Conservation (phyloP, 2,888 invertebrate species). For the Volucella inanis region DNA sequence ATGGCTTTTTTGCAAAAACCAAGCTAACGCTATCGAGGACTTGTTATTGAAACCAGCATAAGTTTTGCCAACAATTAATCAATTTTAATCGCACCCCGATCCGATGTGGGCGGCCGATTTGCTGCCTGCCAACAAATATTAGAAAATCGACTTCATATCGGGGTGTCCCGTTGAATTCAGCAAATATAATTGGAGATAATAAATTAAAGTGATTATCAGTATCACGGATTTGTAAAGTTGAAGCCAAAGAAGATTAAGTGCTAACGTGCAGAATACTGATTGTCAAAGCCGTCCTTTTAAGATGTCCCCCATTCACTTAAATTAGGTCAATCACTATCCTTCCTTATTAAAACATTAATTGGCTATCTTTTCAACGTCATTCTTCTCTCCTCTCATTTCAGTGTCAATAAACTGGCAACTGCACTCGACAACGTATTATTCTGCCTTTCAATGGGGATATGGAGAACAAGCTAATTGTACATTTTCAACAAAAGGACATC, state of each 20-base stretch:
- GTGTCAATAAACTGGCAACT: slow-evolving; percentile 19
- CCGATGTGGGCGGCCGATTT: slow-evolving; percentile 62
- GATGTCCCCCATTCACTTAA: background rate
- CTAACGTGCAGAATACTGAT: no score
- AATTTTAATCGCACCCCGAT: slow-evolving; percentile 37
- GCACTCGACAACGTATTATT: slow-evolving; percentile 6
- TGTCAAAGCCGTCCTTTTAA: no score
- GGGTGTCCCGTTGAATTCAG: slow-evolving; percentile 47
- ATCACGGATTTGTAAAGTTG: background rate
- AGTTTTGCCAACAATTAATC: slow-evolving; percentile 67
- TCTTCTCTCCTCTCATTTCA: slow-evolving; percentile 37
- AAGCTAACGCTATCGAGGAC: background rate
- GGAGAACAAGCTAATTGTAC: slow-evolving; percentile 55
- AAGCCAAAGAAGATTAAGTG: no score
- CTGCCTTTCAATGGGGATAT: slow-evolving; percentile 14
- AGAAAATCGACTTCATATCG: slow-evolving; percentile 29
- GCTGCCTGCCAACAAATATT: slow-evolving; percentile 30
- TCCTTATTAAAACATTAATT: slow-evolving; percentile 12
- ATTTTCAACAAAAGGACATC: slow-evolving; percentile 15
- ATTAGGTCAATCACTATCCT: slow-evolving; percentile 16
- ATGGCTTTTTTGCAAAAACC: slow-evolving; percentile 17
- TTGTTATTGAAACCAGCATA: slow-evolving; percentile 62
- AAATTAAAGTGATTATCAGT: slow-evolving; percentile 40
- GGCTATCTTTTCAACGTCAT: slow-evolving; percentile 2
- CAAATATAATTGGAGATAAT: slow-evolving; percentile 43